These are phyloP conservation scores for Ligdia adustata DNA, from an alignment of 2,888 invertebrate species.

Conservation along the genomic window DNA sequence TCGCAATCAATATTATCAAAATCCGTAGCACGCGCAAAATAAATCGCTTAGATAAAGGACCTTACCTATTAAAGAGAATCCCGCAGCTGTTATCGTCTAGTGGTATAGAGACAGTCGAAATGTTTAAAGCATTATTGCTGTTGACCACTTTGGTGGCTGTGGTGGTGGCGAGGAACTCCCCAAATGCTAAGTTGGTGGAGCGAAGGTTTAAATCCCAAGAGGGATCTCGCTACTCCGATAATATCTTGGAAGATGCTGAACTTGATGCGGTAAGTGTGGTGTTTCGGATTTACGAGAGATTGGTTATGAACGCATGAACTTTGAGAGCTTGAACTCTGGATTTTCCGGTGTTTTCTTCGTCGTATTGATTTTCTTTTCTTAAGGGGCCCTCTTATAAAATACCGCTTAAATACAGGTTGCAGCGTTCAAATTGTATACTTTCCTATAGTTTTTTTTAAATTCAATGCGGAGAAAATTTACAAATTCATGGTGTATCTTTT, in stretches of 20 bases:
- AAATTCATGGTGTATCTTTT: too few relatives aligned
- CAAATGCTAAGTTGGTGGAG: constrained; percentile 50
- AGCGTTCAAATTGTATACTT: too few relatives aligned
- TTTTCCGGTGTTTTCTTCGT: too few relatives aligned
- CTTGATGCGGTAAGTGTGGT: constrained; percentile 60
- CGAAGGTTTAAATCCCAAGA: constrained; percentile 34
- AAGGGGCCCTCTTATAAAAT: too few relatives aligned
- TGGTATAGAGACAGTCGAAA: constrained; percentile 34
- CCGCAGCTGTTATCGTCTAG: constrained; percentile 19
- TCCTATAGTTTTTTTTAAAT: too few relatives aligned
- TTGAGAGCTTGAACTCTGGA: too few relatives aligned
- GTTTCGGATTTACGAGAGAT: too few relatives aligned
- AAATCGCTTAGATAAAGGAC: constrained; percentile 21
- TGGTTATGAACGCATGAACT: too few relatives aligned
- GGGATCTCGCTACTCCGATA: constrained; percentile 41
- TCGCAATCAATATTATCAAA: too few relatives aligned
- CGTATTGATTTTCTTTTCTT: too few relatives aligned
- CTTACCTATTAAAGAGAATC: constrained; percentile 15
- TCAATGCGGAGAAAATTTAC: too few relatives aligned
- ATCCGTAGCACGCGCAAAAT: not conserved
- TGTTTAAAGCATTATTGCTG: constrained; percentile 40
- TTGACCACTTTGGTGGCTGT: constrained; percentile 38
- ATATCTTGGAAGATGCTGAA: constrained; percentile 52
- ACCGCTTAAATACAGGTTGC: too few relatives aligned
- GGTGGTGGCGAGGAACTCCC: constrained; percentile 47